Evolutionary conservation across 2,888 invertebrate species (phyloP), one percentile per base, ranked within the genome.

Genomic region (Drosophila pseudotakahashii): DNA sequence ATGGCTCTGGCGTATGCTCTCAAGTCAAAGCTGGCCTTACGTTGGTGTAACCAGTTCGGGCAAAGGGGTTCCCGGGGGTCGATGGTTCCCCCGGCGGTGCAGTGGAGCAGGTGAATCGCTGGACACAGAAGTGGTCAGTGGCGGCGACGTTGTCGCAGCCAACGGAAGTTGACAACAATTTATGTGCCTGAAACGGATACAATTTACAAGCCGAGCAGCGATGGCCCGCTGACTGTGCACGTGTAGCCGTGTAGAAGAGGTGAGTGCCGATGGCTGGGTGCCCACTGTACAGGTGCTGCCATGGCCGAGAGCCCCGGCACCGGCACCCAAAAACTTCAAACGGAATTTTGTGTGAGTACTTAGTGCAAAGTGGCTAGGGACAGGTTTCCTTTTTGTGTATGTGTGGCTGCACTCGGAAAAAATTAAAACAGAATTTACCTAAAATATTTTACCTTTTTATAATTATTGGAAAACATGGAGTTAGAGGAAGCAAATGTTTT

Each of bases 91-190:
- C 26, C 45, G 19, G 34, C 26, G 37, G 57, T 42, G 26, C 26
- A 26, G 63, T 48, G 44, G 44, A 52, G 51, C 48, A 30, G 44
- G 72, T 48, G 39, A 37, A 47, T 45, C 62, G 42, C 54, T 72
- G 70, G 73, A 73, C 73, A 53, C 70, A 77, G 81, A 77, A 89
- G 81, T 89, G 88, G 89, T 81, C 88, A 89, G 79, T 82, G 78
- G 72, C 77, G 76, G 76, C 88, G 88, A 76, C 88, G 80, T 73
- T 85, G 88, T 86, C 88, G 83, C 78, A 78, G 88, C 78, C 83
- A 88, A 80, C 83, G 89, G 90, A 89, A 90, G 89, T 89, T 90
- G 89, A 90, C 90, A 89, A 88, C 90, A 89, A 89, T 90, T 89
- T 89, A 89, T 89, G 89, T 88, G 83, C 83, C 80, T 77, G 87